Conservation (phyloP, 2,888 invertebrate species). For the Pseudoips prasinana region DNA sequence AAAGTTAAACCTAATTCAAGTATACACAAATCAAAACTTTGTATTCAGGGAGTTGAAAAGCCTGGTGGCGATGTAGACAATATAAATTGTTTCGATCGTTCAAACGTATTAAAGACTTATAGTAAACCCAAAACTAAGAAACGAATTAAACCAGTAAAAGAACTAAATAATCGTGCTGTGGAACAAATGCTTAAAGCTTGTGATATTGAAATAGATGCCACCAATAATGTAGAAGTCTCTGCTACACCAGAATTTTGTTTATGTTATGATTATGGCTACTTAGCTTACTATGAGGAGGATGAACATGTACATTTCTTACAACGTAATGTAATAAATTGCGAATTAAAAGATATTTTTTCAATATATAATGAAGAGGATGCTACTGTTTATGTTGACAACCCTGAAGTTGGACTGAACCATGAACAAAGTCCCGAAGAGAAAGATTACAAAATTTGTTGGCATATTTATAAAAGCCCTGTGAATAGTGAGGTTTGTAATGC, state of each 20-base stretch:
- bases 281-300: constrained; percentile 44
- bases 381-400: constrained; percentile 14
- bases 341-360: constrained; percentile 45
- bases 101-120: constrained; percentile 46
- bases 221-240: neutral
- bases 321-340: constrained; percentile 32
- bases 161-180: too few species aligned
- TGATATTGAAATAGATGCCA: neutral
- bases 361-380: constrained; percentile 47
- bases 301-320: constrained; percentile 63
- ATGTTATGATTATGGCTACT: constrained; percentile 63
- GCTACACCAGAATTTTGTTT: constrained; percentile 45
- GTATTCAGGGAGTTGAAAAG: constrained; percentile 63
- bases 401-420: constrained; percentile 16
- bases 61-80: constrained; percentile 49
- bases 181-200: neutral
- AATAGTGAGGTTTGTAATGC: too few species aligned
- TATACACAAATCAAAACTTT: constrained; percentile 48
- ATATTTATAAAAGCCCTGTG: constrained; percentile 13
- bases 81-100: constrained; percentile 3
- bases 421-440: constrained; percentile 17
- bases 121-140: constrained; percentile 16
- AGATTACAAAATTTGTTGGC: constrained; percentile 28
- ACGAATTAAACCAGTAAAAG: too few species aligned
- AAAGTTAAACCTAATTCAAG: constrained; percentile 14